Evolutionary conservation across 2,113 vertebrate genomes (phyloP).

Genomic region (Astur gentilis): DNA sequence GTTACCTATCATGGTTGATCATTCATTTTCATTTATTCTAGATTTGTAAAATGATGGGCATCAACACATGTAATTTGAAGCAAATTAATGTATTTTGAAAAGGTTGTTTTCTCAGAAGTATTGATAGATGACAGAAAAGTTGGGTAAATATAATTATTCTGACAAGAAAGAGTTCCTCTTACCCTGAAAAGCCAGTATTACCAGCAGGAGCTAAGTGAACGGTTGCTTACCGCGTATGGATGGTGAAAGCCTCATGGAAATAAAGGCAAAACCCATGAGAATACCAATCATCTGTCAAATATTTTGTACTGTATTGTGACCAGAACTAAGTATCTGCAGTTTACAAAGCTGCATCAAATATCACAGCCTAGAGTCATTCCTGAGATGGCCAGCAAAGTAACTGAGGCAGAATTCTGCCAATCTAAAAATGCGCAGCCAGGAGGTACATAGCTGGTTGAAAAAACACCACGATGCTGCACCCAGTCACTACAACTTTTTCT

Average conservation of each 20-base stretch:
- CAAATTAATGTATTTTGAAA: neutral
- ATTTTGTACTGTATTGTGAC: neutral
- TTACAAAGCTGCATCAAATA: neutral
- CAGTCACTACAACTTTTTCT: neutral
- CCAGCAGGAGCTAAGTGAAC: neutral
- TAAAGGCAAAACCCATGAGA: neutral
- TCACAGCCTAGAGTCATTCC: neutral
- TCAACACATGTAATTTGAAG: neutral
- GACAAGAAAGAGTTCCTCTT: neutral
- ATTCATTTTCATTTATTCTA: neutral
- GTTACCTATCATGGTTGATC: neutral
- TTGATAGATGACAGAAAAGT: neutral
- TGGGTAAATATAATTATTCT: neutral
- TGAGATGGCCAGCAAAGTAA: neutral
- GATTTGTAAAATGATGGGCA: neutral
- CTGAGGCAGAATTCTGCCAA: neutral
- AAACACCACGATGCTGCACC: accelerated
- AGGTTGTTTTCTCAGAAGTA: neutral
- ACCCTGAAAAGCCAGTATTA: neutral
- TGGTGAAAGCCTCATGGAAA: neutral
- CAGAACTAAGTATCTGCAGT: neutral
- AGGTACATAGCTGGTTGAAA: neutral
- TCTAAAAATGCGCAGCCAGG: neutral
- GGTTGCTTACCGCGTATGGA: neutral
- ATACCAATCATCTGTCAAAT: neutral